Evolutionary conservation across 2,113 vertebrate species (phyloP).

Genomic region (Ciconia boyciana): DNA sequence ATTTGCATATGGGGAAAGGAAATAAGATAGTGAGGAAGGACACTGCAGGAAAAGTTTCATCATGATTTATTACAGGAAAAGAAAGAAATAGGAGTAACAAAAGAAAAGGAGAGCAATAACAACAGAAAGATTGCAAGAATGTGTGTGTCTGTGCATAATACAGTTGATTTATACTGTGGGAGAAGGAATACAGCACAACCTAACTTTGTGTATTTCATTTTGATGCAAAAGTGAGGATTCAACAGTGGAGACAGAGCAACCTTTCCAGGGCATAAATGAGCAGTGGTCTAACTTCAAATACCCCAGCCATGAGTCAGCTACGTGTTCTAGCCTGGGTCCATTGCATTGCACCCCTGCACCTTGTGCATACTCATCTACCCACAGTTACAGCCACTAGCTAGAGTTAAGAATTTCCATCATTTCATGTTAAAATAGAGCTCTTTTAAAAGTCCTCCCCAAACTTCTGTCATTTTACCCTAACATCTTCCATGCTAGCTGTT

Average conservation of each 20-base stretch:
- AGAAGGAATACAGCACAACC: neutral
- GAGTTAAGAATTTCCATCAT: neutral
- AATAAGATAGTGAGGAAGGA: neutral
- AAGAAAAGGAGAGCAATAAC: neutral
- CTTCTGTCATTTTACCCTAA: neutral
- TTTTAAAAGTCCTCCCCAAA: neutral
- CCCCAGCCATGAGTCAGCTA: fast-evolving
- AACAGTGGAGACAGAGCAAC: neutral
- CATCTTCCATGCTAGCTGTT: neutral
- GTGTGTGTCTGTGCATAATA: too few relatives aligned
- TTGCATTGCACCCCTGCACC: neutral
- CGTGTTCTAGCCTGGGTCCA: neutral
- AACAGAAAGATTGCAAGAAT: neutral
- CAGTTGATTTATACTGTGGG: neutral
- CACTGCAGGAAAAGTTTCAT: neutral
- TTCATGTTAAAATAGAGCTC: neutral
- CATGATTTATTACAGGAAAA: neutral
- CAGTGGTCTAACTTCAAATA: neutral
- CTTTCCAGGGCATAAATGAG: neutral
- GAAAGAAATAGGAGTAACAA: neutral
- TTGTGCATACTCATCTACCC: neutral
- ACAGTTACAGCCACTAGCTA: neutral
- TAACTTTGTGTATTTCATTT: neutral
- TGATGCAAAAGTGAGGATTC: neutral
- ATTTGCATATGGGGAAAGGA: neutral